Percentiles rank a stretch among this genome's conserved stretches.
phyloP scores from a whole-genome alignment of 2,888 invertebrate genomes.

The Ornithoptera alexandrae region DNA sequence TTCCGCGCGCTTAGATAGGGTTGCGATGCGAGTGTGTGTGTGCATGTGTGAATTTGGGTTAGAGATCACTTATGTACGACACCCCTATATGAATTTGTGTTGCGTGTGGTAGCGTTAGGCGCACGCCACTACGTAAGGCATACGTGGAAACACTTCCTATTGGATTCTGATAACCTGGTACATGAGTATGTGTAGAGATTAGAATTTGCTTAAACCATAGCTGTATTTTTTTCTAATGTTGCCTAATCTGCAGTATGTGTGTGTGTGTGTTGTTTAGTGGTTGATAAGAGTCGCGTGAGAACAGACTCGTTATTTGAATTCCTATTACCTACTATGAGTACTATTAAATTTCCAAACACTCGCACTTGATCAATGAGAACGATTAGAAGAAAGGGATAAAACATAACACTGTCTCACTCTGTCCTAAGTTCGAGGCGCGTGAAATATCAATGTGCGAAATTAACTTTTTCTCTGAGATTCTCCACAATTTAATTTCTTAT shows the following conservation, averaged over 20 bases:
- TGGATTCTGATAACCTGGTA: constrained; percentile 65
- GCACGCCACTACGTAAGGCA: constrained; percentile 55
- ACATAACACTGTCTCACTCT: constrained; percentile 9
- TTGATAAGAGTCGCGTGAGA: no score
- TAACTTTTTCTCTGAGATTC: neutral
- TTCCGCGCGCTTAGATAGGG: constrained; percentile 61
- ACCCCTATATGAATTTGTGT: constrained; percentile 67
- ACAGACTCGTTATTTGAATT: no score
- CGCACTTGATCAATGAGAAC: neutral
- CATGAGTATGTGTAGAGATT: constrained; percentile 78
- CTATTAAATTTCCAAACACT: no score
- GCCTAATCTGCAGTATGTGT: constrained; percentile 16
- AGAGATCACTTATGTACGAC: constrained; percentile 53
- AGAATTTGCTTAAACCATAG: constrained; percentile 78
- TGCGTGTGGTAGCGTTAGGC: constrained; percentile 66
- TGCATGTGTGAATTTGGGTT: constrained; percentile 56
- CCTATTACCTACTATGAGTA: no score
- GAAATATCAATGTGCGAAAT: neutral
- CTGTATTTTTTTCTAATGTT: constrained; percentile 67
- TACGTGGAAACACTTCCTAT: constrained; percentile 65
- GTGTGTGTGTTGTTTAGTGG: neutral
- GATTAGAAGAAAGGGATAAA: constrained; percentile 25
- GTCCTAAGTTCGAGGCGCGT: neutral
- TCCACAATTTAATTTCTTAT: no score
- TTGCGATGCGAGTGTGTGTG: constrained; percentile 44